These are phyloP conservation scores for Eublepharis macularius DNA, from an alignment of 2,113 vertebrate species.

Conservation along the genomic window DNA sequence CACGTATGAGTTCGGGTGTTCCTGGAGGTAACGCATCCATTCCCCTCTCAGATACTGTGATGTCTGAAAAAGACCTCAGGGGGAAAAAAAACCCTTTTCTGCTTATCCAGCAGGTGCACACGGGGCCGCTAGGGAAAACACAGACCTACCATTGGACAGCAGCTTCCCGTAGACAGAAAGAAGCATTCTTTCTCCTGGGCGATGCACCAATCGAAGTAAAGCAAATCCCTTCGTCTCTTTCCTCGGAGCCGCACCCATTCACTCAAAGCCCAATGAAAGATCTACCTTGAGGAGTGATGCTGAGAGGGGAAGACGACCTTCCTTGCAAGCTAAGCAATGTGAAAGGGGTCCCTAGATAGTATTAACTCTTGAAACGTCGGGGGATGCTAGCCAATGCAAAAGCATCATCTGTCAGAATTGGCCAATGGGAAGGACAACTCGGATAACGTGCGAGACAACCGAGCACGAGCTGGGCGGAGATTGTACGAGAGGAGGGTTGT, in stretches of 20 bases:
- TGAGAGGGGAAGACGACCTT: not conserved
- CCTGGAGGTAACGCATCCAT: too few species aligned
- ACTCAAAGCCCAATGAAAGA: not conserved
- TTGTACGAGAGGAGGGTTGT: slow-evolving; percentile 1
- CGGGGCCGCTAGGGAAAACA: not conserved
- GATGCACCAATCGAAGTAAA: not conserved
- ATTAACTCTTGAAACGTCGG: not conserved
- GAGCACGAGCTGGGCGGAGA: not conserved
- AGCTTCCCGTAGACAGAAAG: accelerated
- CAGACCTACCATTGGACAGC: not conserved
- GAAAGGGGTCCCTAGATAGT: accelerated
- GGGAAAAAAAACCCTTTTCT: not conserved
- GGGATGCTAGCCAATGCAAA: slow-evolving; percentile 20
- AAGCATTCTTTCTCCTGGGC: not conserved
- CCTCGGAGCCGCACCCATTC: not conserved
- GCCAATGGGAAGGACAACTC: not conserved
- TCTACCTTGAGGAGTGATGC: accelerated
- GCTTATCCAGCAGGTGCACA: not conserved
- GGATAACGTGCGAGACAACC: not conserved
- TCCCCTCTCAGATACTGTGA: too few species aligned
- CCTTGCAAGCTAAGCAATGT: not conserved
- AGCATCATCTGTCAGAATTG: not conserved
- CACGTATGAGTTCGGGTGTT: too few species aligned
- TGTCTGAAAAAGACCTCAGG: too few species aligned
- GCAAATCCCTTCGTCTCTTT: accelerated